Conservation (phyloP, 2,797 vertebrate species). For the Adelosebastes latens region DNA sequence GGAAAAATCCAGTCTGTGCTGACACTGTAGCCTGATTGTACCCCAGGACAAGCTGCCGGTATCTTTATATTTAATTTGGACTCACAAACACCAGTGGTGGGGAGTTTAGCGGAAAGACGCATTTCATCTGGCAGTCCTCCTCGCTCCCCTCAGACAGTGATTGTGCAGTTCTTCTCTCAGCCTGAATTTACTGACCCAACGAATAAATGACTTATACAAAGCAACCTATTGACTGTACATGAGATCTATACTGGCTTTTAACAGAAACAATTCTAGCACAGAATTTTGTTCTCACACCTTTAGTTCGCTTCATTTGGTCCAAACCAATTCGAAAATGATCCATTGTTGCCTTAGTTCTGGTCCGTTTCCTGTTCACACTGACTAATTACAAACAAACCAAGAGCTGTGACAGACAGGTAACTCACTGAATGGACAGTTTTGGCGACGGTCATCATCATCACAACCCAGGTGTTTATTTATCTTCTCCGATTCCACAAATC, state of each 20-base stretch:
- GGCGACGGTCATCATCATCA: neutral
- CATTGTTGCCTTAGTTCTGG: neutral
- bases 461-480: too few species aligned
- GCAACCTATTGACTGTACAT: neutral
- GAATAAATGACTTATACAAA: neutral
- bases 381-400: neutral
- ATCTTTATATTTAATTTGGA: slow-evolving; percentile 71
- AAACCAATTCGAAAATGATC: neutral
- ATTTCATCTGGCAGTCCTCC: slow-evolving; percentile 8
- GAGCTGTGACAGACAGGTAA: neutral
- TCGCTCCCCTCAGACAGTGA: neutral
- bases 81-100: slow-evolving; percentile 26
- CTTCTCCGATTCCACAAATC: neutral
- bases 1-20: slow-evolving; percentile 59
- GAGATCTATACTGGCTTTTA: neutral
- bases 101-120: slow-evolving; percentile 33
- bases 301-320: neutral
- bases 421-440: neutral
- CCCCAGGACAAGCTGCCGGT: slow-evolving; percentile 52
- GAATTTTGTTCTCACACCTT: neutral
- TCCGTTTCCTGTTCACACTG: neutral
- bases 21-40: slow-evolving; percentile 68
- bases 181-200: neutral
- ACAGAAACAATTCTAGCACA: neutral
- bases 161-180: neutral